Base-by-base conservation (phyloP, 2,797 vertebrate genomes). In the Acipenser oxyrinchus region DNA sequence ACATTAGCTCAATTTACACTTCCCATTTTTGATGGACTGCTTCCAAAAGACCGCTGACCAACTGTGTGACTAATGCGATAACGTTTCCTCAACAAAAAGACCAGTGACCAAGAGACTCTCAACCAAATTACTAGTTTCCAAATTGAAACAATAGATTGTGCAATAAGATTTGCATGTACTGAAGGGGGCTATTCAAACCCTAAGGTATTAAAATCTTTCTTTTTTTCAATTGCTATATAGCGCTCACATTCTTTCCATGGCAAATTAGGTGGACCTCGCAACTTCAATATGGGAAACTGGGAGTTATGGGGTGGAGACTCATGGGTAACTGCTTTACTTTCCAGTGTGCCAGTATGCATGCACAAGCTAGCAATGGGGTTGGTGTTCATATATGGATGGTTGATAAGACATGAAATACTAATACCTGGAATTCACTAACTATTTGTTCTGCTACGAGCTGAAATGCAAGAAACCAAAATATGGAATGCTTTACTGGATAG, bases 261-360 rank as follows among this genome's bases (percentile, higher is more conserved):
- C 79, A 89, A 86, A 88, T 79, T 87, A 88, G 84, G 83, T n/a
- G 78, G 88, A 83, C 73, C 83, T 83, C 49, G 71, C 74, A 89
- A 81, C 83, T 91, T 92, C 89, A 87, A 80, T 60, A 50, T 88
- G 84, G 87, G 88, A 78, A 81, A 83, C 78, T 90, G 90, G 88
- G 87, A 92, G 84, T 83, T 90, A 73, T 86, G 85, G 87, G 88
- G 83, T 82, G 89, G 87, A 90, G 89, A 89, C 80, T 91, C 81
- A 75, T 92, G 91, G 85, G 87, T 90, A 91, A 86, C 74, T 76
- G 77, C 72, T 79, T 82, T 82, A 82, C 78, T 86, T 78, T 74
- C 66, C 72, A 69, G 72, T 84, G 78, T 84, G 74, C 80, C 81
- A 74, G 73, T 78, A 60, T 80, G 82, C 83, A 81, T 86, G 77